Evolutionary conservation across 2,888 invertebrate species (phyloP).

Genomic region (Diploptera punctata): DNA sequence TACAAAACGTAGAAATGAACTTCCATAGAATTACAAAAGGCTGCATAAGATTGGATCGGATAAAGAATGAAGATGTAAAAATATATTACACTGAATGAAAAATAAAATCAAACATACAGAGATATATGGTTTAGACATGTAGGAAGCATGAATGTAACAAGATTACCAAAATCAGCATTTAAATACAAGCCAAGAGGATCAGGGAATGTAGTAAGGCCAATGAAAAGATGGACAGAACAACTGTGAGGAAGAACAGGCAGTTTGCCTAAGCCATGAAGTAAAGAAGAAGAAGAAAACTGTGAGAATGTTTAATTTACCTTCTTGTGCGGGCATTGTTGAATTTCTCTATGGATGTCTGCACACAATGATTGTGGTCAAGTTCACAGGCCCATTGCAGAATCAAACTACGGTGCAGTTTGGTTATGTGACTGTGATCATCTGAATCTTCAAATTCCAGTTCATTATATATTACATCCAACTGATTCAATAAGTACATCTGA

Average conservation of each 20-base stretch:
- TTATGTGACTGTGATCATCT: conserved; percentile 68
- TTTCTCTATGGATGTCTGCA: conserved; percentile 63
- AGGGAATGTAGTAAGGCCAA: too few relatives aligned
- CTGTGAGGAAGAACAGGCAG: too few relatives aligned
- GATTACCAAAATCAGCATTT: too few relatives aligned
- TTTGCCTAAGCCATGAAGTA: too few relatives aligned
- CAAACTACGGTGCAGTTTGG: conserved; percentile 67
- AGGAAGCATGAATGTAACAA: too few relatives aligned
- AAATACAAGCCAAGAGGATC: too few relatives aligned
- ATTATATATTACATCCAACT: conserved; percentile 70
- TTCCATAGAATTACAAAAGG: too few relatives aligned
- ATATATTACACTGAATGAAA: neutral
- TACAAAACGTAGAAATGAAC: too few relatives aligned
- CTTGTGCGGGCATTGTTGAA: neutral
- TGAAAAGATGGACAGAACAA: too few relatives aligned
- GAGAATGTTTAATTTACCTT: neutral
- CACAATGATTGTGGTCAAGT: conserved; percentile 75
- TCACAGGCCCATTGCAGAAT: conserved; percentile 77
- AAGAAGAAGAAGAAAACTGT: neutral
- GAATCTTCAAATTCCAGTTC: conserved; percentile 73
- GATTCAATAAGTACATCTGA: conserved; percentile 71
- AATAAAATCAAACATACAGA: neutral
- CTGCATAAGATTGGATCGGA: too few relatives aligned
- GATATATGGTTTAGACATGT: too few relatives aligned
- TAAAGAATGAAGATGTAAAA: too few relatives aligned